These are phyloP conservation scores for Aeoliscus strigatus DNA, from an alignment of 2,797 vertebrate genomes.

Conservation along the genomic window DNA sequence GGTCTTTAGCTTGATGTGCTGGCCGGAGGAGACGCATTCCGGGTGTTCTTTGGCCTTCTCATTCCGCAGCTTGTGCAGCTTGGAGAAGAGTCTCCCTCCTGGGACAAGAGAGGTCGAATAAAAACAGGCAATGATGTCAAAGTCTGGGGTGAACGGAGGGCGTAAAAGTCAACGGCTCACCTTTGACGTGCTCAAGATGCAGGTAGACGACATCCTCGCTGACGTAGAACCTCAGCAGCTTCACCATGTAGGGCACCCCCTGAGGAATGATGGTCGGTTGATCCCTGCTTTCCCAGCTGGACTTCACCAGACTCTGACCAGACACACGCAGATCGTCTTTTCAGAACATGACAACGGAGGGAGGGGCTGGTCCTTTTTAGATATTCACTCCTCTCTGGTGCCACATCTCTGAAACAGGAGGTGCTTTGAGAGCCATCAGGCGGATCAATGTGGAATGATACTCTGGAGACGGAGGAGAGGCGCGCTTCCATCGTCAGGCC, in stretches of 20 bases:
- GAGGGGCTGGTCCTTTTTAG: constrained; percentile 3
- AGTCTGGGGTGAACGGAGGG: background rate
- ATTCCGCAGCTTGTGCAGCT: constrained; percentile 74
- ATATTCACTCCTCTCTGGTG: constrained; percentile 11
- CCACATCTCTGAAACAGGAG: constrained; percentile 51
- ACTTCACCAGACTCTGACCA: constrained; percentile 90
- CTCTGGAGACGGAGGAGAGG: constrained; percentile 42
- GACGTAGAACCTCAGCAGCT: constrained; percentile 87
- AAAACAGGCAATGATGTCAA: too few species aligned
- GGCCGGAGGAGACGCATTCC: constrained; percentile 67
- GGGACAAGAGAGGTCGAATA: background rate
- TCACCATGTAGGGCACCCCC: constrained; percentile 95
- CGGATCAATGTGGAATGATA: constrained; percentile 56
- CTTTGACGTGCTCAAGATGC: constrained; percentile 89
- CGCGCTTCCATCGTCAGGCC: constrained; percentile 40
- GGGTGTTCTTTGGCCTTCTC: constrained; percentile 72
- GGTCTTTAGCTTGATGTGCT: constrained; percentile 70
- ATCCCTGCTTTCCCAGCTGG: constrained; percentile 81
- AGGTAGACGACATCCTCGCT: constrained; percentile 94
- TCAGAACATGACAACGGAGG: background rate
- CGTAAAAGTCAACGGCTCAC: constrained; percentile 63
- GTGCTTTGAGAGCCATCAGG: constrained; percentile 51
- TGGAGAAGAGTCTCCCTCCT: constrained; percentile 90
- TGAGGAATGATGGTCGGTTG: constrained; percentile 93
- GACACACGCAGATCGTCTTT: too few species aligned